Percentiles rank a stretch among this genome's conserved stretches.
These are phyloP conservation scores for Ormyrus labotus DNA, from an alignment of 2,888 invertebrate genomes.

Conservation along the genomic window DNA sequence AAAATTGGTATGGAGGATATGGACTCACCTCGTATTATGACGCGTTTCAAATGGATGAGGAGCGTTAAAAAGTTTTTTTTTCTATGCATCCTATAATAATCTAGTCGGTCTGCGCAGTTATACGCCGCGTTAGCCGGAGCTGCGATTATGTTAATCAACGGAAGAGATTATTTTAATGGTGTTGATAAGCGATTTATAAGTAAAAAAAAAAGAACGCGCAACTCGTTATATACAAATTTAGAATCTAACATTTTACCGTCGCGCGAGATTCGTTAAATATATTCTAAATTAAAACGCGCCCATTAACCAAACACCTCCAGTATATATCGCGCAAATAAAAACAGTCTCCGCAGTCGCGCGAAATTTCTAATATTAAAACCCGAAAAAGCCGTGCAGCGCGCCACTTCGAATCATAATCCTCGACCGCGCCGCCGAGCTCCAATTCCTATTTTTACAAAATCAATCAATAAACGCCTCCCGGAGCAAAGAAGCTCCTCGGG, in stretches of 20 bases:
- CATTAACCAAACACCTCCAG: background rate
- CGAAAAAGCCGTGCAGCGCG: too few relatives aligned
- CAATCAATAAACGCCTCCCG: too few relatives aligned
- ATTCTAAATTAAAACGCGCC: background rate
- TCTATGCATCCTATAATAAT: background rate
- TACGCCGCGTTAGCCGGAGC: too few relatives aligned
- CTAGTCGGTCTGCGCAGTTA: too few relatives aligned
- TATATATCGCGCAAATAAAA: constrained; percentile 12
- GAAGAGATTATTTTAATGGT: constrained; percentile 16
- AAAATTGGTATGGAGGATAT: constrained; percentile 13
- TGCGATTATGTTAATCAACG: constrained; percentile 12
- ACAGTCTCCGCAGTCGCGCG: background rate
- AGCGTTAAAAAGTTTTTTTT: constrained; percentile 19
- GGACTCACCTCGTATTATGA: background rate
- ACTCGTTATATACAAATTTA: background rate
- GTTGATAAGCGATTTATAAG: constrained; percentile 12
- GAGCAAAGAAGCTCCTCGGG: background rate
- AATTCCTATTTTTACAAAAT: too few relatives aligned
- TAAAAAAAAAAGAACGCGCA: background rate
- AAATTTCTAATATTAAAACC: background rate
- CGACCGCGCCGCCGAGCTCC: too few relatives aligned
- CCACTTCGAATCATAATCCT: too few relatives aligned
- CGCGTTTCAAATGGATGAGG: background rate
- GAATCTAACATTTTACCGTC: background rate
- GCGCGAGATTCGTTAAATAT: background rate